Conservation (phyloP, 1,140 invertebrate genomes). For the Eumeta japonica region DNA sequence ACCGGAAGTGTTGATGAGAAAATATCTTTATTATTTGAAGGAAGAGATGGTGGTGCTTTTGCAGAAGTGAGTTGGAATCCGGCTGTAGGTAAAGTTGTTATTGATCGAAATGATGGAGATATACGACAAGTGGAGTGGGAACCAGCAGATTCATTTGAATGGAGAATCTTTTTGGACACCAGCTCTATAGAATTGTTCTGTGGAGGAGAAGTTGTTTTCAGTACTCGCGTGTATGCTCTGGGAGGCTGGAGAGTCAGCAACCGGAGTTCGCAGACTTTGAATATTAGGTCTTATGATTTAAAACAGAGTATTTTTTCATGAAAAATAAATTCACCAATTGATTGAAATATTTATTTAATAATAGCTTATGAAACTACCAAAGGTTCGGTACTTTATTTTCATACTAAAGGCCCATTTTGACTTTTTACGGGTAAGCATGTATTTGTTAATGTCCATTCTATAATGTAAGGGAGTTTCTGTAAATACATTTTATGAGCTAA, state of each 20-base stretch:
- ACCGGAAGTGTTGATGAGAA: conserved; percentile 23
- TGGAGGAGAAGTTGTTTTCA: conserved; percentile 48
- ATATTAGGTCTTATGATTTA: conserved; percentile 26
- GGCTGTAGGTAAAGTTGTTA: conserved; percentile 24
- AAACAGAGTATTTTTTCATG: conserved; percentile 29
- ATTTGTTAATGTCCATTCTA: too few species aligned
- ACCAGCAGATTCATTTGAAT: conserved; percentile 19
- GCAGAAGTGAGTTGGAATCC: conserved; percentile 32
- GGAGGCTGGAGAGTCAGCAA: conserved; percentile 35
- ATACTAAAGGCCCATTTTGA: too few species aligned
- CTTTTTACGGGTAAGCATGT: too few species aligned
- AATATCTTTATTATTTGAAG: conserved; percentile 29
- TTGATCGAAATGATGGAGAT: conserved; percentile 29
- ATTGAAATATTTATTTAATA: too few species aligned
- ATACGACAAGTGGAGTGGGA: conserved; percentile 38
- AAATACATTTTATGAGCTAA: too few species aligned
- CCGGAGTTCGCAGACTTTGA: conserved; percentile 23
- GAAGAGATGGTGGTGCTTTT: conserved; percentile 28
- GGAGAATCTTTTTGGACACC: conserved; percentile 40
- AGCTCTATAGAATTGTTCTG: conserved; percentile 47
- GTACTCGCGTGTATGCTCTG: conserved; percentile 32
- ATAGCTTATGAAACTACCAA: too few species aligned
- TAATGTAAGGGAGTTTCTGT: too few species aligned
- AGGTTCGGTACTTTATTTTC: too few species aligned
- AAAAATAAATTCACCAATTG: too few species aligned